Evolutionary conservation across 1,140 invertebrate species (phyloP).

Genomic region (Chironomus tepperi): DNA sequence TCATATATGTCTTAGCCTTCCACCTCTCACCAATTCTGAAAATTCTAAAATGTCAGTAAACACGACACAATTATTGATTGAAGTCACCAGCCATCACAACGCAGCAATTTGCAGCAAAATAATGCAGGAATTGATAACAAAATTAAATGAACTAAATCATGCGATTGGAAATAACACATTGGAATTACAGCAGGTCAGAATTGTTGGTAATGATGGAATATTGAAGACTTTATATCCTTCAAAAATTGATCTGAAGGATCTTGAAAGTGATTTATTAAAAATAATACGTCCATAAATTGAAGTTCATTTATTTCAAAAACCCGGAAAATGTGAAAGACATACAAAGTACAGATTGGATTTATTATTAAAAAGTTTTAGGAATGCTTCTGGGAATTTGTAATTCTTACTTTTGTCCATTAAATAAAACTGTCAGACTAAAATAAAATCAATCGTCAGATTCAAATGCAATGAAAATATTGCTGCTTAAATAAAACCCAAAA

Average conservation of each 20-base stretch:
- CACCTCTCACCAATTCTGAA: conserved; percentile 75
- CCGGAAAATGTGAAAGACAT: too few species aligned
- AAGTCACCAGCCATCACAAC: conserved; percentile 64
- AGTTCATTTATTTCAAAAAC: too few species aligned
- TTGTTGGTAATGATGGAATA: conserved; percentile 58
- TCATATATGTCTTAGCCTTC: conserved; percentile 65
- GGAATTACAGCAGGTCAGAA: conserved; percentile 56
- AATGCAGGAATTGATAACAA: conserved; percentile 53
- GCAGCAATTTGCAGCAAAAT: conserved; percentile 58
- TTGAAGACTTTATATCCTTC: conserved; percentile 70
- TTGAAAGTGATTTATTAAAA: conserved; percentile 24
- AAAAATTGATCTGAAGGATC: conserved; percentile 50
- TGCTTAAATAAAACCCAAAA: too few species aligned
- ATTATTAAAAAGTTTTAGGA: too few species aligned
- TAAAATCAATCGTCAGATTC: too few species aligned
- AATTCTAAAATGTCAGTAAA: conserved; percentile 58
- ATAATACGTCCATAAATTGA: conserved; percentile 2
- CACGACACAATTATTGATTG: conserved; percentile 61
- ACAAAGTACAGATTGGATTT: too few species aligned
- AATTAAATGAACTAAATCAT: conserved; percentile 29
- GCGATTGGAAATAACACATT: conserved; percentile 35
- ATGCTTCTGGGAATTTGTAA: too few species aligned
- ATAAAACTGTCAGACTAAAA: too few species aligned
- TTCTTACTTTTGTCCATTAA: too few species aligned
- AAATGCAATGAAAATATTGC: too few species aligned